Evolutionary conservation across 2,888 invertebrate genomes (phyloP).

Genomic region (Coleophora flavipennella): DNA sequence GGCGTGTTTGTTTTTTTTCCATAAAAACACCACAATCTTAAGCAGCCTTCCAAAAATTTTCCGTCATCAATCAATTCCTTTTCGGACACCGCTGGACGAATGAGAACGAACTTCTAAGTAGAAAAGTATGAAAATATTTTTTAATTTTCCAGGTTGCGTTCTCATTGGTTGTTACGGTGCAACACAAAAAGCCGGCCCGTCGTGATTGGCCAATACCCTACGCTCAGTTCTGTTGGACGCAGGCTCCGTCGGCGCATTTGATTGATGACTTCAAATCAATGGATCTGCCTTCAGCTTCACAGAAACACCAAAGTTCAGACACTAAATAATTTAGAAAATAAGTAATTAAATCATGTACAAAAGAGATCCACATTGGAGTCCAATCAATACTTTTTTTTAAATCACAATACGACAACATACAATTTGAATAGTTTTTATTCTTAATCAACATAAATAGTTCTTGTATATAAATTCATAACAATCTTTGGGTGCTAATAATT

Average conservation of each 20-base stretch:
- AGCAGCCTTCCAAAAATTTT: constrained; percentile 56
- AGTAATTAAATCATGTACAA: background rate
- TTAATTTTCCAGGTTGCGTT: constrained; percentile 16
- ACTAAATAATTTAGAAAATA: constrained; percentile 7
- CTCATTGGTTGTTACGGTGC: constrained; percentile 21
- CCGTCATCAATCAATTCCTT: constrained; percentile 66
- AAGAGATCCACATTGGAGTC: constrained; percentile 41
- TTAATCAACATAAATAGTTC: constrained; percentile 71
- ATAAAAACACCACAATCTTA: background rate
- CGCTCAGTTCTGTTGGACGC: constrained; percentile 67
- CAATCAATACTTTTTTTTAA: constrained; percentile 34
- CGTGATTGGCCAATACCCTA: constrained; percentile 46
- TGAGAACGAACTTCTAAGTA: background rate
- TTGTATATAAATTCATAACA: constrained; percentile 73
- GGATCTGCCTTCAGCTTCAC: constrained; percentile 40
- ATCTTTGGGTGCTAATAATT: constrained; percentile 66
- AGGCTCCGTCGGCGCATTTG: constrained; percentile 52
- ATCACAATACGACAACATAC: constrained; percentile 27
- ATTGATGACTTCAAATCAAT: constrained; percentile 73
- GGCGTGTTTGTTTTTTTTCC: constrained; percentile 18
- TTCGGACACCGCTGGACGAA: background rate
- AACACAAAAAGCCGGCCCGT: constrained; percentile 46
- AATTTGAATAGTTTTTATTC: constrained; percentile 53
- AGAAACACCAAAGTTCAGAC: constrained; percentile 11
- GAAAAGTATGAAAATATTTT: too few species aligned